Evolutionary conservation across 1,140 invertebrate genomes (phyloP).

Genomic region (Lepidurus couesii): DNA sequence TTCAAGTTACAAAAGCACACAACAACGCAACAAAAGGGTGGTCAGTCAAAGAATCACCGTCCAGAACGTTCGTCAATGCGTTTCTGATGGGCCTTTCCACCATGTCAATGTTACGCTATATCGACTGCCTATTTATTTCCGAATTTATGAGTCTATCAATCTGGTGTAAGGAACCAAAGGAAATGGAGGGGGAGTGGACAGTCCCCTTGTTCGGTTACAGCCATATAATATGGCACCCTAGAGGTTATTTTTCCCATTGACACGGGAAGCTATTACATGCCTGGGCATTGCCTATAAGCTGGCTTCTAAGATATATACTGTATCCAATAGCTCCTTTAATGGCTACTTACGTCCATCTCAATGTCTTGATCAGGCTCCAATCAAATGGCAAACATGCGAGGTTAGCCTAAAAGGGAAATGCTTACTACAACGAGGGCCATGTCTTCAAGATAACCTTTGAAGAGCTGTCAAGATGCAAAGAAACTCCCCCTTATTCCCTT

Average conservation of each 20-base stretch:
- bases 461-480: not conserved
- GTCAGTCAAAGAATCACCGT: too few relatives aligned
- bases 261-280: conserved; percentile 12
- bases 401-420: not conserved
- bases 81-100: not conserved
- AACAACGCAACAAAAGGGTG: not conserved
- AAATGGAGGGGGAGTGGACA: not conserved
- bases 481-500: not conserved
- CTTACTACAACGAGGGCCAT: not conserved
- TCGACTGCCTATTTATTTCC: not conserved
- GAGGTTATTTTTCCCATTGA: not conserved
- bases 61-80: too few relatives aligned
- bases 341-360: not conserved
- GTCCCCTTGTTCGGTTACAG: conserved; percentile 3
- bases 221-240: conserved; percentile 10
- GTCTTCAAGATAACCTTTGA: not conserved
- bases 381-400: not conserved
- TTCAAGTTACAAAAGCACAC: not conserved
- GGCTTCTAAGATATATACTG: not conserved
- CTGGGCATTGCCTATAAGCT: not conserved
- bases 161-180: not conserved
- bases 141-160: not conserved
- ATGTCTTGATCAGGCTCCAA: conserved; percentile 9
- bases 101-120: not conserved
- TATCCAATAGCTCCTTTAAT: conserved; percentile 1